Base-by-base conservation (phyloP, 2,888 invertebrate species). In the Acronicta psi region DNA sequence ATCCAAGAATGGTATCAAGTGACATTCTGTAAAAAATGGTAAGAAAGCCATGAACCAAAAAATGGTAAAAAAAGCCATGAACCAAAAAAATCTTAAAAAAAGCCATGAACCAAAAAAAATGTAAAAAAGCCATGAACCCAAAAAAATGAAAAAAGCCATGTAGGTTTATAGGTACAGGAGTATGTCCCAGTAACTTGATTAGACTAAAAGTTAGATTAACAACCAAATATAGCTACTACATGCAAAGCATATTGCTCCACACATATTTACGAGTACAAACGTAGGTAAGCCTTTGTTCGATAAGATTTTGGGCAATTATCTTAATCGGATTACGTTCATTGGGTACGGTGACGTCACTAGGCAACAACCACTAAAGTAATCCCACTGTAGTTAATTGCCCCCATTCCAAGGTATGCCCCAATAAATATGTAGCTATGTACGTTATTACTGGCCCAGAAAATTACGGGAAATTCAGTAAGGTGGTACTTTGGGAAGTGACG, bases 301-400 rank as follows among this genome's bases (percentile, higher is more conserved):
- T 85, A 86, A 89, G 90, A 90, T 91, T 91, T 91, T 85, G 87
- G 82, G 87, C 91, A 94, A 94, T 93, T 93, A 93, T 84, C 76
- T 79, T 92, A 94, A 94, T 93, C 93, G 91, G 93, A 90, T 93
- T 91, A 91, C 80, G 80, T 80, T 72, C 77, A 79, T 80, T 69
- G 78, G 81, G 68, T 69, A 82, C 77, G 70, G 82, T 84, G 89
- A 90, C 93, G 93, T 94, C 89, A 90, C 94, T 87, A 90, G 77
- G 93, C 92, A 92, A 93, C 93, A 83, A 89, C 93, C 91, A 86
- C 92, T 85, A 81, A 85, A 85, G 82, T 88, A 92, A 91, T 89
- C 90, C 87, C 79, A 64, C 74, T 77, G 77, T 72, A 79, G 73
- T 74, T 92, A 92, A 94, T 93, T 93, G 92, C 87, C 89, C 79